Base-by-base conservation (phyloP, 1,140 invertebrate genomes). In the Drosophila nigromelanica region DNA sequence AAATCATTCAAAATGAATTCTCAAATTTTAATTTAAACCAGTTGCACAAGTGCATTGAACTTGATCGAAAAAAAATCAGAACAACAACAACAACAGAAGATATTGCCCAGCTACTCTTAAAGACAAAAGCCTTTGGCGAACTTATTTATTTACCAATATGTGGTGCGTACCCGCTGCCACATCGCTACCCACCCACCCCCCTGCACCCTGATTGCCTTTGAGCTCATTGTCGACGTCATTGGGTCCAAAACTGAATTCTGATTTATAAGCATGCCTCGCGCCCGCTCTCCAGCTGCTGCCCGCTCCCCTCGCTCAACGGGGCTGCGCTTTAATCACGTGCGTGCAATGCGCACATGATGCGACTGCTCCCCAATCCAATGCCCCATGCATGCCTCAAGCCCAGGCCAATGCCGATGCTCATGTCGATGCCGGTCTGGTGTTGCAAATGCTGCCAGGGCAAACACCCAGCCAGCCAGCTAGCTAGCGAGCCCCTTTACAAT, bases 71-170 rank as follows among this genome's bases (percentile, higher is more conserved):
- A 62, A 33, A 35, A 42, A 63, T 24, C 40, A 10, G 12, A 37
- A 47, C 15, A 24, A 14, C 12, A 58, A 52, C 45, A 68, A 33
- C 27, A 58, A 21, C 10, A 15, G 21, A 48, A 33, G 48, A 55
- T 78, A 72, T 78, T 45, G 42, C 11, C 43, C 60, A 73, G 51
- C 52, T 56, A 42, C 48, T 30, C 39, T 37, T 74, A 74, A 74
- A 81, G 78, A 86, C 82, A 86, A 86, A 85, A 72, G 82, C 82
- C 82, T 79, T 75, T 63, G 78, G 82, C 83, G 58, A 89, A 82
- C 83, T 87, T 86, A 87, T 86, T 89, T 86, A 86, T 86, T 86
- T 87, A 86, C 82, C 82, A 86, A 89, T 82, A 89, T 86, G 78
- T 89, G 67, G 63, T 82, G 72, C 78, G 82, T 73, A 69, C 27